Percentiles rank a stretch among this genome's conserved stretches.
phyloP scores from a whole-genome alignment of 2,113 vertebrate genomes.

The Merops nubicus region DNA sequence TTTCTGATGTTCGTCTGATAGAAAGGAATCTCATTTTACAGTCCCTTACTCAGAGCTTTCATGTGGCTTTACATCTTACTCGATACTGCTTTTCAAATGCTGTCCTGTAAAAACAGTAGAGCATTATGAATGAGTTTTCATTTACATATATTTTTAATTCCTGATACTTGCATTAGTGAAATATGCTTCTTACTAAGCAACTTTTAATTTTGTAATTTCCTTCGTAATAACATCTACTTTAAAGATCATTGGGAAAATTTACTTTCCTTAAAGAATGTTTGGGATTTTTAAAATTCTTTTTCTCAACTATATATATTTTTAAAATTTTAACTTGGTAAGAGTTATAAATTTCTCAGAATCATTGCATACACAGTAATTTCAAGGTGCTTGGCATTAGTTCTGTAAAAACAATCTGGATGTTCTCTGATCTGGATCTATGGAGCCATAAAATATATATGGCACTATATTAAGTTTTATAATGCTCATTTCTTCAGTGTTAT shows the following conservation, averaged over 20 bases:
- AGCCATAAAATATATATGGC: slow-evolving; percentile 58
- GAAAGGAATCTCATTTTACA: slow-evolving; percentile 25
- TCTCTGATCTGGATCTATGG: slow-evolving; percentile 57
- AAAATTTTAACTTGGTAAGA: neutral
- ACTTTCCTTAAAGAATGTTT: neutral
- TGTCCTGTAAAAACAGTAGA: neutral
- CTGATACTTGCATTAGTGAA: neutral
- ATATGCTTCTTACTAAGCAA: neutral
- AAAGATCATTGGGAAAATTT: neutral
- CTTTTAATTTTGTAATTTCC: neutral
- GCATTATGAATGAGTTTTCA: neutral
- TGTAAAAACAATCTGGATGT: slow-evolving; percentile 61
- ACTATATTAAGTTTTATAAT: slow-evolving; percentile 67
- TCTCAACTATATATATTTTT: neutral
- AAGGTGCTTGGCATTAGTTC: slow-evolving; percentile 37
- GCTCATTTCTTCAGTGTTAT: slow-evolving; percentile 48
- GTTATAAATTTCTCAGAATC: slow-evolving; percentile 7
- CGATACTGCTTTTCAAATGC: neutral
- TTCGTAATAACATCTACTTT: neutral
- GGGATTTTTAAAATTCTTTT: neutral
- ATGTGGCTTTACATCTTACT: neutral
- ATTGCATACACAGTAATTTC: slow-evolving; percentile 1
- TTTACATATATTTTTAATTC: neutral
- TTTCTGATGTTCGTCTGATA: slow-evolving; percentile 39
- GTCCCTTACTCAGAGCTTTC: neutral